Evolutionary conservation across 1,140 invertebrate species (phyloP).

Genomic region (Battus philenor): DNA sequence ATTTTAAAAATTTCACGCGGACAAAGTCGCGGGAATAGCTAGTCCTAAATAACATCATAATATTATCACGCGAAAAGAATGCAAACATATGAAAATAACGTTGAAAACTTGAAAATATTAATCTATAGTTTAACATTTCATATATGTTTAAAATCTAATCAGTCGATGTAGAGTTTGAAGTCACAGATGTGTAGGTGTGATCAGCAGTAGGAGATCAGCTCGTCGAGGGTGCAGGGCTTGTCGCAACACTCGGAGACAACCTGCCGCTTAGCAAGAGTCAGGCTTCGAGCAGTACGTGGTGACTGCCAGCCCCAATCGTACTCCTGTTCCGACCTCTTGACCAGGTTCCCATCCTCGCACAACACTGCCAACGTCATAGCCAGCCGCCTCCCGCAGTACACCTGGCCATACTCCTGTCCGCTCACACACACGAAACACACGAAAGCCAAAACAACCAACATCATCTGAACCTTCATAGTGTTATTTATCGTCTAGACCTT

Average conservation of each 20-base stretch:
- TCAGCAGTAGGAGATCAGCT: conserved; percentile 23
- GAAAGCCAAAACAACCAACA: neutral
- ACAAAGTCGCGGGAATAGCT: no score
- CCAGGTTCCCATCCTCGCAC: conserved; percentile 16
- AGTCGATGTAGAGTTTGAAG: no score
- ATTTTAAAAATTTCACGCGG: no score
- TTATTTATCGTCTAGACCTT: no score
- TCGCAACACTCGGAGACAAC: conserved; percentile 32
- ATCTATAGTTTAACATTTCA: no score
- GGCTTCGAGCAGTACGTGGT: conserved; percentile 6
- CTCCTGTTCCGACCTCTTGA: conserved; percentile 17
- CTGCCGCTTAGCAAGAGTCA: conserved; percentile 16
- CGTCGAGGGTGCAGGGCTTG: conserved; percentile 24
- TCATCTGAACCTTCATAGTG: neutral
- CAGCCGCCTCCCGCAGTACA: conserved; percentile 25
- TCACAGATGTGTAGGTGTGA: neutral
- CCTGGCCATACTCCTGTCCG: conserved; percentile 14
- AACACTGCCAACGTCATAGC: conserved; percentile 17
- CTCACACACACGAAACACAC: neutral
- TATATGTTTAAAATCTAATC: no score
- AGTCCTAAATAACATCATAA: no score
- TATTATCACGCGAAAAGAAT: no score
- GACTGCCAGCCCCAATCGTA: conserved; percentile 6
- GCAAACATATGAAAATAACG: no score
- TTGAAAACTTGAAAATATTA: no score